Percentiles rank a stretch among this genome's conserved stretches.
Conservation (phyloP, 2,888 invertebrate species). For the Apotomis betuletana region DNA sequence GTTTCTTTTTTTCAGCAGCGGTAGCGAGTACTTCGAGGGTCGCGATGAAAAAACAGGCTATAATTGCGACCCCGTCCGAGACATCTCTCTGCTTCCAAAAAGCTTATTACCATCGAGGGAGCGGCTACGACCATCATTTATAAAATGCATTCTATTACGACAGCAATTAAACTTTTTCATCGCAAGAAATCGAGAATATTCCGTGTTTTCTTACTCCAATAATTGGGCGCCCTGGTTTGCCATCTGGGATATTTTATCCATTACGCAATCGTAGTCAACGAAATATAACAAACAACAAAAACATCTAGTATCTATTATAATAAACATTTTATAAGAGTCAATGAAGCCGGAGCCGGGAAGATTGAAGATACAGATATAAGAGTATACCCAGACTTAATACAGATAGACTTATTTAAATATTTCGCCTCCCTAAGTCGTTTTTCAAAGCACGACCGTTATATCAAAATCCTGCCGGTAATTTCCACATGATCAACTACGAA, state of each 20-base stretch:
- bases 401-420: slow-evolving; percentile 25
- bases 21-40: slow-evolving; percentile 65
- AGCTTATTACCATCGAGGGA: slow-evolving; percentile 55
- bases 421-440: slow-evolving; percentile 16
- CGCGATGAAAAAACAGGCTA: slow-evolving; percentile 72
- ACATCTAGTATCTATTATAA: background rate
- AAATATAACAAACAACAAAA: background rate
- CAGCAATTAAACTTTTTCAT: slow-evolving; percentile 60
- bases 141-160: slow-evolving; percentile 64
- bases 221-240: slow-evolving; percentile 3
- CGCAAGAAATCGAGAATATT: slow-evolving; percentile 39
- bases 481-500: slow-evolving; percentile 67
- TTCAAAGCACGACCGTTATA: slow-evolving; percentile 66
- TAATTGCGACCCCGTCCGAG: slow-evolving; percentile 73
- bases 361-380: background rate
- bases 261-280: slow-evolving; percentile 5
- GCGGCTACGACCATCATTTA: slow-evolving; percentile 61
- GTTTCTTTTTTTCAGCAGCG: slow-evolving; percentile 76
- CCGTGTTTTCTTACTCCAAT: slow-evolving; percentile 11
- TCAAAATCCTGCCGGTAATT: slow-evolving; percentile 48
- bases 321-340: background rate
- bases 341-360: background rate
- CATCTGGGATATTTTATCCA: background rate
- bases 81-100: slow-evolving; percentile 47
- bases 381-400: background rate